These are phyloP conservation scores for Tinamus major DNA, from an alignment of 2,797 vertebrate species.

Conservation along the genomic window DNA sequence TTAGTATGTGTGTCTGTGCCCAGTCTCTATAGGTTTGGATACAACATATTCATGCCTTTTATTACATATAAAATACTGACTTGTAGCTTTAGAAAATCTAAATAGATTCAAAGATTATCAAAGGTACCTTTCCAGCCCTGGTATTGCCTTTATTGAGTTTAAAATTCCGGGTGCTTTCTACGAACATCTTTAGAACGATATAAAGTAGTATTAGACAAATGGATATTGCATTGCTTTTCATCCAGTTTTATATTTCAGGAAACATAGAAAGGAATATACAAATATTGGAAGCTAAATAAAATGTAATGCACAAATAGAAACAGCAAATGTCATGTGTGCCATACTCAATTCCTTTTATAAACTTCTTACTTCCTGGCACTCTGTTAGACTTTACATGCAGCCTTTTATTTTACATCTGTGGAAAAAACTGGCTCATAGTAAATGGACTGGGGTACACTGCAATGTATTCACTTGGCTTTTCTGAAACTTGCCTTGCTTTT, in stretches of 20 bases:
- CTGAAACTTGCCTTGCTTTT: neutral
- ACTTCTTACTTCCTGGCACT: neutral
- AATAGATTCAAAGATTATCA: neutral
- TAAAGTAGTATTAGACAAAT: neutral
- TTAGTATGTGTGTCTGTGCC: neutral
- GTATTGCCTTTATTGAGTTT: neutral
- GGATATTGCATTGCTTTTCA: neutral
- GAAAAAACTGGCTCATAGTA: neutral
- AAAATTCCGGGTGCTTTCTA: neutral
- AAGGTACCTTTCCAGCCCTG: neutral
- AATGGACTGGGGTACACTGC: neutral
- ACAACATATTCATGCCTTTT: neutral
- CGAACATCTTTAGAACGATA: neutral
- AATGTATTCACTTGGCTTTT: neutral
- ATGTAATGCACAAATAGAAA: neutral
- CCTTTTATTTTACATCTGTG: neutral
- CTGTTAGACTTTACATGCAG: neutral
- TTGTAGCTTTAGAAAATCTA: neutral
- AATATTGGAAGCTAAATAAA: neutral
- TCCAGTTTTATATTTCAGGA: neutral
- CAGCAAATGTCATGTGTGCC: neutral
- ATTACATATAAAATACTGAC: neutral
- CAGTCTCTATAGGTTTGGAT: neutral
- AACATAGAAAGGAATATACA: neutral
- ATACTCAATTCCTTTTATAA: neutral